Evolutionary conservation across 1,140 invertebrate species (phyloP).

Genomic region (Oryctes rhinoceros): DNA sequence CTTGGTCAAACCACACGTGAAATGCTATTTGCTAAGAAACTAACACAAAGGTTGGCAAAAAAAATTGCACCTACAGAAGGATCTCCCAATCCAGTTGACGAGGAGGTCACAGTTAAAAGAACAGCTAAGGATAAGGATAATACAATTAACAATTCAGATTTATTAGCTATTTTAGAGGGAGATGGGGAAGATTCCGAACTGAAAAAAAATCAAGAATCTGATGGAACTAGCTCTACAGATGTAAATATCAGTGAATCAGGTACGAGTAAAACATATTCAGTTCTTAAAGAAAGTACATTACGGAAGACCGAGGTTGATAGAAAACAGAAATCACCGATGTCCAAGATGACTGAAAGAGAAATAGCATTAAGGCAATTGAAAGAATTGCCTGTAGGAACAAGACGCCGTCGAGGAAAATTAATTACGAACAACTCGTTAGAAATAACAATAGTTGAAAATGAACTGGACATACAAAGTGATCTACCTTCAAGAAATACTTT

Average conservation of each 20-base stretch:
- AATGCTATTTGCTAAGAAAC: slow-evolving; percentile 56
- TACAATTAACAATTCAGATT: slow-evolving; percentile 55
- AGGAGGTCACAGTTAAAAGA: slow-evolving; percentile 29
- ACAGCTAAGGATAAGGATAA: slow-evolving; percentile 1
- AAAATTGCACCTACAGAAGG: slow-evolving; percentile 51
- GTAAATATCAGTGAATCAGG: background rate
- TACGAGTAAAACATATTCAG: background rate
- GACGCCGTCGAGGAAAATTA: background rate
- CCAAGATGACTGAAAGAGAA: slow-evolving; percentile 55
- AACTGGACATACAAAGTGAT: background rate
- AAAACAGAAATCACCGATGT: slow-evolving; percentile 46
- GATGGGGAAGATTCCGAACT: slow-evolving; percentile 47
- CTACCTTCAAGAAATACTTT: background rate
- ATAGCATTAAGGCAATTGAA: slow-evolving; percentile 58
- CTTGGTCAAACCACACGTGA: slow-evolving; percentile 45
- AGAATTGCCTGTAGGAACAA: slow-evolving; percentile 50
- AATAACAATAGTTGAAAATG: background rate
- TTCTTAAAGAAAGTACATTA: background rate
- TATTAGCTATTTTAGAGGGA: slow-evolving; percentile 59
- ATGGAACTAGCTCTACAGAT: background rate
- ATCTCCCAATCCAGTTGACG: background rate
- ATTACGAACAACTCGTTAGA: too few relatives aligned
- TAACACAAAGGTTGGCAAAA: slow-evolving; percentile 58
- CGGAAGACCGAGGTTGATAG: background rate
- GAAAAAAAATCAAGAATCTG: background rate